Evolutionary conservation across 1,140 invertebrate species (phyloP).

Genomic region (Semibalanus balanoides): DNA sequence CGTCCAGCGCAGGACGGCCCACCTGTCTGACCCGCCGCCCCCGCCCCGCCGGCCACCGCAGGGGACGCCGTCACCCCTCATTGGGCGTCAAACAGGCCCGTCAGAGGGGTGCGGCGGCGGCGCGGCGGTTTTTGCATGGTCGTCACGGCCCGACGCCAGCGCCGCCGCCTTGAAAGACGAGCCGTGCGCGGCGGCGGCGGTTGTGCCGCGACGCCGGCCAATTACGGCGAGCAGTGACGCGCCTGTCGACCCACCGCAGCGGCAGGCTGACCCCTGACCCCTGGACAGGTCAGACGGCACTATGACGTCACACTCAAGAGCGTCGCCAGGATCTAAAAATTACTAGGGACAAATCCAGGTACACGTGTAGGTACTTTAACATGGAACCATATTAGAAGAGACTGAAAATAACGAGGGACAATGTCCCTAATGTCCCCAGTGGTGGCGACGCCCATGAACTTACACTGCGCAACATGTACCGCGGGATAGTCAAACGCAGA

Average conservation of each 20-base stretch:
- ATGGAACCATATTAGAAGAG: too few relatives aligned
- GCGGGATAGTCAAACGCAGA: too few relatives aligned
- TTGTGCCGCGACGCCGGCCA: neutral
- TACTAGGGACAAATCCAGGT: too few relatives aligned
- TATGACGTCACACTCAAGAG: too few relatives aligned
- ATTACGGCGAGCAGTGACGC: neutral
- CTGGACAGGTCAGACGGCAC: neutral
- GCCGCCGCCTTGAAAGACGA: neutral
- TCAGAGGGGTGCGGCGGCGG: too few relatives aligned
- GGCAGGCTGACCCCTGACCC: neutral
- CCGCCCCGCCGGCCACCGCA: neutral
- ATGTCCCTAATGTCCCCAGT: too few relatives aligned
- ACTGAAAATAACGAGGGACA: too few relatives aligned
- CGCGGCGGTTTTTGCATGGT: neutral
- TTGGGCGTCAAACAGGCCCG: neutral
- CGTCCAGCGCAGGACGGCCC: neutral
- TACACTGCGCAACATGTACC: too few relatives aligned
- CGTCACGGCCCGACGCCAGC: neutral
- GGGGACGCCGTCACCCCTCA: neutral
- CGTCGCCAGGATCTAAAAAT: too few relatives aligned
- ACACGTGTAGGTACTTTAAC: too few relatives aligned
- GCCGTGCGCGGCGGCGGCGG: too few relatives aligned
- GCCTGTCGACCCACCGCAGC: neutral
- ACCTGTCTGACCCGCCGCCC: neutral
- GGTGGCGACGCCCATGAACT: too few relatives aligned